Percentiles rank a stretch among this genome's conserved stretches.
phyloP scores from a whole-genome alignment of 2,113 vertebrate species.

The Electrona antarctica region DNA sequence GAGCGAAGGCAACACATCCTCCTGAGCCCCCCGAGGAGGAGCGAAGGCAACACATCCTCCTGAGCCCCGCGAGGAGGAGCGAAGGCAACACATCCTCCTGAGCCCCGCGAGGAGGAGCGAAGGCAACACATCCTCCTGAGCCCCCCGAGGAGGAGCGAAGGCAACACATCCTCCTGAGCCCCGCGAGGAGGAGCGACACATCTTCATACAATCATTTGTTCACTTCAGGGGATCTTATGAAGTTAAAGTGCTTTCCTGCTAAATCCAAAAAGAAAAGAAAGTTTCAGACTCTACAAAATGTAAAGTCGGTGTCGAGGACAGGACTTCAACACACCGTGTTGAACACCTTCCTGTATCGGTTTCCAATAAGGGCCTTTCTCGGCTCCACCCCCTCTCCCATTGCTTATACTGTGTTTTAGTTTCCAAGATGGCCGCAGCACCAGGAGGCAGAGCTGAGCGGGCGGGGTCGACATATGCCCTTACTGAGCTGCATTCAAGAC shows the following conservation, averaged over 20 bases:
- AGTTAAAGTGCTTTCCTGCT: slow-evolving; percentile 77
- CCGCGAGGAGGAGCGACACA: slow-evolving; percentile 37
- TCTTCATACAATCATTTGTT: slow-evolving; percentile 56
- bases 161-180: slow-evolving; percentile 16
- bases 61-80: slow-evolving; percentile 34
- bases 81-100: slow-evolving; percentile 18
- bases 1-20: slow-evolving; percentile 33
- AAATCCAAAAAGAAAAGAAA: slow-evolving; percentile 32
- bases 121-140: slow-evolving; percentile 15
- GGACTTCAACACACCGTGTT: not conserved
- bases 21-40: slow-evolving; percentile 26
- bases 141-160: slow-evolving; percentile 33
- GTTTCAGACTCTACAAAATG: slow-evolving; percentile 34
- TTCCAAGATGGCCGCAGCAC: too few species aligned
- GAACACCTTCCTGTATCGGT: not conserved
- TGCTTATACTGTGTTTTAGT: too few species aligned
- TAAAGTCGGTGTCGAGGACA: too few species aligned
- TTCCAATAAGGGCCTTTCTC: too few species aligned
- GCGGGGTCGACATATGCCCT: too few species aligned
- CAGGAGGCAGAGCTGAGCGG: too few species aligned
- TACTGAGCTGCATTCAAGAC: too few species aligned
- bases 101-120: slow-evolving; percentile 34
- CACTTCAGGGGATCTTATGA: not conserved
- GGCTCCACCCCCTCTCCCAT: too few species aligned
- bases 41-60: slow-evolving; percentile 24